Base-by-base conservation (phyloP, 2,888 invertebrate genomes). In the Empis stercorea region DNA sequence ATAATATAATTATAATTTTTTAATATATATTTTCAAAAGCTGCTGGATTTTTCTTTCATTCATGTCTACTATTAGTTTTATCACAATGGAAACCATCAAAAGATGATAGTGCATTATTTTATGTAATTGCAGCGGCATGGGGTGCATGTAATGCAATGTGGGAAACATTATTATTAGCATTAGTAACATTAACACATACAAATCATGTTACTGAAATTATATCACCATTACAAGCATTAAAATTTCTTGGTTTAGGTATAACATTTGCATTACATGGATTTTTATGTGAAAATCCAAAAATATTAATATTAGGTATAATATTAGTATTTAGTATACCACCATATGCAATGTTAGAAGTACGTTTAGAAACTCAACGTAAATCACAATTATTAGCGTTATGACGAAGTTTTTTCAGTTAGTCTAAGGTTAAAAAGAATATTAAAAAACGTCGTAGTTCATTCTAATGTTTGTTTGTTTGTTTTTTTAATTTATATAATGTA, bases 91-190 rank as follows among this genome's bases (percentile, higher is more conserved):
- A 84, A 52, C 87, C 87, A 0, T 83, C 84, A 0, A 77, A 79
- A 49, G 86, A 87, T 46, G 87, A 87, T 58, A 77, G 85, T 14
- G 87, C 87, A 1, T 71, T 87, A 45, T 86, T 87, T 50, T 86
- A 86, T 54, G 84, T 87, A 17, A 84, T 87, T 44, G 84, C 86
- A 3, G 86, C 87, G 0, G 84, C 86, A 0, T 88, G 87, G 87
- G 87, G 87, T 14, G 87, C 87, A 3, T 87, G 87, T 65, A 86
- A 87, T 47, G 84, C 85, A 16, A 80, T 87, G 54, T 88, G 87
- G 87, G 87, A 88, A 60, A 84, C 85, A 4, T 63, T 77, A 17
- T 63, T 73, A 44, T 71, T 69, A 41, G 65, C 68, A n/a, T 53
- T 69, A 48, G 61, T 69, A 38, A 68, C 69, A 4, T 57, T 66